These are phyloP conservation scores for Chloroclysta siterata DNA, from an alignment of 2,888 invertebrate genomes.

Conservation along the genomic window DNA sequence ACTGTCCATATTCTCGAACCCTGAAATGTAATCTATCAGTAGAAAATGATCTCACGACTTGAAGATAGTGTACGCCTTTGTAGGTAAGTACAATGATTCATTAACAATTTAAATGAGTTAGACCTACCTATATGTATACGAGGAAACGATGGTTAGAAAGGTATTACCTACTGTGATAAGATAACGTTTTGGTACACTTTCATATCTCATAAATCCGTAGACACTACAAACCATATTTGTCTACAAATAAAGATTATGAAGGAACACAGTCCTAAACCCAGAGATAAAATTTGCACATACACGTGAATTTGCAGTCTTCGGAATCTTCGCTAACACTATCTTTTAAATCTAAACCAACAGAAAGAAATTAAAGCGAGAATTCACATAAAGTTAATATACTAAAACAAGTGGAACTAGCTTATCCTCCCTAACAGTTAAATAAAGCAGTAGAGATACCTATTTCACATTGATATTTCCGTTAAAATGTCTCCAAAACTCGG, in stretches of 20 bases:
- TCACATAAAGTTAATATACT: neutral
- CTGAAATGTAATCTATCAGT: neutral
- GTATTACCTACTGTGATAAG: slow-evolving; percentile 24
- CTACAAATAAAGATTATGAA: slow-evolving; percentile 52
- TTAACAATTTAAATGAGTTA: slow-evolving; percentile 10
- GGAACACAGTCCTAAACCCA: slow-evolving; percentile 1
- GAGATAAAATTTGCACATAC: slow-evolving; percentile 36
- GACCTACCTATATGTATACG: slow-evolving; percentile 18
- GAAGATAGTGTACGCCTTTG: no score
- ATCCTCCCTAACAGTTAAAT: neutral
- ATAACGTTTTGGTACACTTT: slow-evolving; percentile 40
- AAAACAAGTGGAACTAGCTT: neutral
- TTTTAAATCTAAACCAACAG: slow-evolving; percentile 8
- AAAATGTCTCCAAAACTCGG: neutral
- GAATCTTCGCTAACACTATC: slow-evolving; percentile 11
- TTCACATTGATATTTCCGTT: neutral
- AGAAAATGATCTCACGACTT: neutral
- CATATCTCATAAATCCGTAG: slow-evolving; percentile 48
- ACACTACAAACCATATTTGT: slow-evolving; percentile 44
- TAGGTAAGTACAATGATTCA: slow-evolving; percentile 26
- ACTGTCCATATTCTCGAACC: neutral
- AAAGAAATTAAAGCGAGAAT: neutral
- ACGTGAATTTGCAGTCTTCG: slow-evolving; percentile 33
- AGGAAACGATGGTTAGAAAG: slow-evolving; percentile 24
- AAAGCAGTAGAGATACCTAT: neutral